Evolutionary conservation across 2,888 invertebrate species (phyloP), one percentile per base, ranked within the genome.

Genomic region (Gnatocerus cornutus): DNA sequence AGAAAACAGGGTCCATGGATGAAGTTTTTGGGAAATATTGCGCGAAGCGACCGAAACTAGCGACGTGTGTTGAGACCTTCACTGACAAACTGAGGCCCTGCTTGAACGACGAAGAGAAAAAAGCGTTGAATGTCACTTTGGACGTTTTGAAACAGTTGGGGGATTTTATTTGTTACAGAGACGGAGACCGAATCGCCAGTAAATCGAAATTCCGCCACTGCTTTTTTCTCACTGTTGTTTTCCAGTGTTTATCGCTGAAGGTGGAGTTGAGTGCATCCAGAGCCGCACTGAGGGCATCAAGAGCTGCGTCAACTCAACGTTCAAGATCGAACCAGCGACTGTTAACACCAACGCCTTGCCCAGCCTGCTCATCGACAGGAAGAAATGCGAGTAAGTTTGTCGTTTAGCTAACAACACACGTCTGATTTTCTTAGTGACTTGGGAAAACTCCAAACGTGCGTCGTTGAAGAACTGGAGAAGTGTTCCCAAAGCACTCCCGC

Each of bases 181-280:
- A 93, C 76, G 94, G 94, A 6, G 94, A 94, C 81, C 89, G 94
- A 75, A 92, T 95, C 77, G 94, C 94, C 0, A 85, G 93, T 93
- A 83, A 71, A 30, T 27, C 21, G 29, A 9, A 3, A 14, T 29
- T 63, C 9, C 2, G 21, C n/a, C 9, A 9, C 27, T 53, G 5
- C 6, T 33, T 21, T 21, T 21, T 33, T 33, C 4, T 5, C 29
- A 29, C 5, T 29, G 29, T n/a, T n/a, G n/a, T 21, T 67, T 87
- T 87, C 8, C 81, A 89, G 92, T 94, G 77, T 95, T 95, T 80
- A 92, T 94, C 65, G 91, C 94, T 0, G 93, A 94, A 79, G 90
- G 91, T n/a, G 94, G 94, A 0, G 90, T 91, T 6, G 92, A 93
- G 79, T 95, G 94, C 78, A 85, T 94, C 69, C 78, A 87, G 65